phyloP scores from a whole-genome alignment of 2,888 invertebrate species.

The Entomobrya proxima region DNA sequence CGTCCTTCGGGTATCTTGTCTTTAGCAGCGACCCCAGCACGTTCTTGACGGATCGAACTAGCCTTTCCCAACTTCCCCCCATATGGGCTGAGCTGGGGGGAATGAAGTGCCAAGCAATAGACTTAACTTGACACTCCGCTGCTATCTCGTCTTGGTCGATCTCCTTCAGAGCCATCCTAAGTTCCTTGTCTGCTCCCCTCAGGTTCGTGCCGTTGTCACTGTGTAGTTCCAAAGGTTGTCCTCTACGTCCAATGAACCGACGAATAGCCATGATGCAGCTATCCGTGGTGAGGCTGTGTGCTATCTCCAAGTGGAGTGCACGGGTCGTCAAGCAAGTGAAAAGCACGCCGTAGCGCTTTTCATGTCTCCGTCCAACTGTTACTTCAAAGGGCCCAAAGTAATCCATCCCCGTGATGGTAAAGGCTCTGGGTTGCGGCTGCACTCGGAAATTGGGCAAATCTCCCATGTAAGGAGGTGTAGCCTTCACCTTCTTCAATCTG shows the following conservation, averaged over 20 bases:
- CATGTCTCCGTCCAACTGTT: neutral
- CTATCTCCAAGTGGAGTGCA: too few species aligned
- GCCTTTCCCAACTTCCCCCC: constrained; percentile 53
- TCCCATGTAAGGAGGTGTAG: neutral
- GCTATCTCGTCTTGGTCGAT: neutral
- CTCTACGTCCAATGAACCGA: neutral
- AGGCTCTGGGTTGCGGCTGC: neutral
- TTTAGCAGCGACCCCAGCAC: neutral
- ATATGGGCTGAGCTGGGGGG: constrained; percentile 40
- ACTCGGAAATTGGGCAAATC: neutral
- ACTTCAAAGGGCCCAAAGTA: too few species aligned
- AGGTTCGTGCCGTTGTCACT: constrained; percentile 18
- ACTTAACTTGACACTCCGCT: neutral
- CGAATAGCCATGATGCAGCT: too few species aligned
- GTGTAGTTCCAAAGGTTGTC: neutral
- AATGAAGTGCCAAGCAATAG: constrained; percentile 43
- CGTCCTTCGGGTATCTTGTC: neutral
- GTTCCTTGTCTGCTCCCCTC: neutral
- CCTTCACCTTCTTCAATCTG: too few species aligned
- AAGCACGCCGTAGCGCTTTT: neutral
- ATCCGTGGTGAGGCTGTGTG: too few species aligned
- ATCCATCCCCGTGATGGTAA: neutral
- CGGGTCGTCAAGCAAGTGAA: constrained; percentile 7
- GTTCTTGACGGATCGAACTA: too few species aligned
- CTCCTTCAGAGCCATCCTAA: neutral